Base-by-base conservation (phyloP, 2,888 invertebrate genomes). In the Trichogramma dendrolimi region DNA sequence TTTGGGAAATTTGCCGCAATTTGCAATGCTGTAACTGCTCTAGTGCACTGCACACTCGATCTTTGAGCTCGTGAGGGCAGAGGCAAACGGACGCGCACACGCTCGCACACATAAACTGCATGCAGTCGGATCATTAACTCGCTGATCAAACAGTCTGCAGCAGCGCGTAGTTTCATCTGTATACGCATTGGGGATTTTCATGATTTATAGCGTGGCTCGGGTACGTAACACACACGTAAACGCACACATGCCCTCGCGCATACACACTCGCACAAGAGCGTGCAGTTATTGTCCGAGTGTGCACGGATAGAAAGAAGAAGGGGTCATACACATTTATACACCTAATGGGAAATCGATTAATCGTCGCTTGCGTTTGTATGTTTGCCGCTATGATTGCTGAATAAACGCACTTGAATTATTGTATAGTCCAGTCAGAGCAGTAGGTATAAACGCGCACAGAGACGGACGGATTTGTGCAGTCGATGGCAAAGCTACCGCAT, bases 281-380 rank as follows among this genome's bases (percentile, higher is more conserved):
- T 3, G 2, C 27, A 27, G 27, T 27, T 27, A 27, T 27, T 27
- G 27, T 27, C 27, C 27, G 27, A 27, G 27, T 27, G 27, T 27
- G 27, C 27, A 27, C 27, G 27, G 27, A 27, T 27, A 27, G 27
- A 27, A 27, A 27, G 27, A 27, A 27, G 27, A 27, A 27, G 27
- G 27, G 27, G 27, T 2, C 27, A 27, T 27, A 27, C 27, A 27
- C 27, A 27, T 27, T 27, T 27, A 27, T 27, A 27, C 2, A 27
- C 27, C 27, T 60, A 60, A 63, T 52, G 57, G 58, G n/a, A 57
- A 63, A 60, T 63, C 60, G 60, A 63, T 63, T 63, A 60, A 63
- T 63, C 49, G 63, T 56, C 39, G 6, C 50, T 4, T 11, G 43
- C 14, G 39, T 14, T 48, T n/a, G 6, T 48, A 48, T 14, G 53